Evolutionary conservation across 92 coral and sea anemone genomes (phyloP).

Genomic region (Desmophyllum pertusum): DNA sequence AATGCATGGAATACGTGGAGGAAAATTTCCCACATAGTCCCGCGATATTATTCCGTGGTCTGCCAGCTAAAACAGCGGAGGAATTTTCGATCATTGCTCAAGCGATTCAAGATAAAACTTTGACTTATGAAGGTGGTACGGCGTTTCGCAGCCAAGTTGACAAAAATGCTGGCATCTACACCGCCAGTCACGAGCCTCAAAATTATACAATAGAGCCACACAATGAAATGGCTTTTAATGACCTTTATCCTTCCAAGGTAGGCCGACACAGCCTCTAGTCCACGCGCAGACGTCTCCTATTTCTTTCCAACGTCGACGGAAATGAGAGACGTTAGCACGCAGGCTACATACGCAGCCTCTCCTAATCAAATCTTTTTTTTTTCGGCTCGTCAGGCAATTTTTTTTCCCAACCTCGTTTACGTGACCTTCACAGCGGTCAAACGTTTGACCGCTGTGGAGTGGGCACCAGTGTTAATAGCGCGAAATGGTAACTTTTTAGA

Average conservation of each 20-base stretch:
- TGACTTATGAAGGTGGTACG: slow-evolving; percentile 48
- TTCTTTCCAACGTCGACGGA: too few relatives aligned
- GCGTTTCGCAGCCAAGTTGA: slow-evolving; percentile 37
- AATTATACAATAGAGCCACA: slow-evolving; percentile 63
- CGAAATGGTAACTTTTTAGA: too few relatives aligned
- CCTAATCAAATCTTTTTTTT: too few relatives aligned
- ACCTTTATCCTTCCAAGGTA: slow-evolving; percentile 59
- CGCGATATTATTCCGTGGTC: slow-evolving; percentile 64
- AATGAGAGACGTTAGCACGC: too few relatives aligned
- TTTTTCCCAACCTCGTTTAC: too few relatives aligned
- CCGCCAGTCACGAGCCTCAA: slow-evolving; percentile 48
- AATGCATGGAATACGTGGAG: slow-evolving; percentile 30
- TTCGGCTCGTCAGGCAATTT: too few relatives aligned
- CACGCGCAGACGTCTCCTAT: too few relatives aligned
- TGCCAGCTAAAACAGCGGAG: slow-evolving; percentile 48
- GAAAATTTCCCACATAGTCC: slow-evolving; percentile 42
- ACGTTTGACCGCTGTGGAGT: too few relatives aligned
- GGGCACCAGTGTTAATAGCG: too few relatives aligned
- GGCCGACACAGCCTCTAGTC: too few relatives aligned
- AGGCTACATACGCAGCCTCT: too few relatives aligned
- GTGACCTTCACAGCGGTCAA: too few relatives aligned
- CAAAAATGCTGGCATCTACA: slow-evolving; percentile 36
- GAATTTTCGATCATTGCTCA: slow-evolving; percentile 54
- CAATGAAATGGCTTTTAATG: slow-evolving; percentile 59
- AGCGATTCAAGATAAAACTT: slow-evolving; percentile 31